Evolutionary conservation across 1,140 invertebrate genomes (phyloP).

Genomic region (Formica exsecta): DNA sequence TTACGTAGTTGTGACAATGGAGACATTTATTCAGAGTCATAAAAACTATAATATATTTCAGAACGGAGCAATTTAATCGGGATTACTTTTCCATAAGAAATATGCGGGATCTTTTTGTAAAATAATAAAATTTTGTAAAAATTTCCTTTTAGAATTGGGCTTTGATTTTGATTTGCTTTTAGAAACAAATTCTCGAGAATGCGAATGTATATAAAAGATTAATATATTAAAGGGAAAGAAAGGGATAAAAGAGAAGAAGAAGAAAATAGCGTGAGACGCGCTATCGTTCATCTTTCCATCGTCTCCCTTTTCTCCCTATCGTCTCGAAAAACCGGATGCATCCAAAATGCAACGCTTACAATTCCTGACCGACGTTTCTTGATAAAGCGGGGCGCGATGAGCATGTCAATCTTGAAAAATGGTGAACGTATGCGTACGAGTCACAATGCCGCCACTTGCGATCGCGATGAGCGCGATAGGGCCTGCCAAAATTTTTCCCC

Average conservation of each 20-base stretch:
- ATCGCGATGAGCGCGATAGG: conserved; percentile 6
- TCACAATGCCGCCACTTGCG: conserved; percentile 24
- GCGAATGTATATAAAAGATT: conserved; percentile 23
- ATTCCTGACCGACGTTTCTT: conserved; percentile 30
- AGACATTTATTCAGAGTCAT: too few relatives aligned
- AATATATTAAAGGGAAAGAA: not conserved
- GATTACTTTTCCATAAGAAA: too few relatives aligned
- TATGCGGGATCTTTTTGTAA: not conserved
- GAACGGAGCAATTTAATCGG: too few relatives aligned
- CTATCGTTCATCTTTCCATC: conserved; percentile 14
- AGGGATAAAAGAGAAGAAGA: not conserved
- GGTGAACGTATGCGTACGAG: conserved; percentile 17
- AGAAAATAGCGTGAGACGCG: not conserved
- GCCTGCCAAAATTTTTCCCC: conserved; percentile 53
- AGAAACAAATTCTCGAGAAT: not conserved
- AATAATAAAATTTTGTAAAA: not conserved
- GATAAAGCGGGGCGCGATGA: conserved; percentile 24
- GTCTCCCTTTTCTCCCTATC: not conserved
- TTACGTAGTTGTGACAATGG: too few relatives aligned
- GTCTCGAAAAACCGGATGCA: conserved; percentile 13
- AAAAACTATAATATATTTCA: too few relatives aligned
- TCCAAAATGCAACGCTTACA: conserved; percentile 53
- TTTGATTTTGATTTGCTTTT: too few relatives aligned
- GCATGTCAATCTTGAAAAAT: conserved; percentile 57
- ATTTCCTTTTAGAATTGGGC: not conserved